Evolutionary conservation across 2,888 invertebrate genomes (phyloP), one percentile per base, ranked within the genome.

Genomic region (Pseudococcus jackbeardsleyi): DNA sequence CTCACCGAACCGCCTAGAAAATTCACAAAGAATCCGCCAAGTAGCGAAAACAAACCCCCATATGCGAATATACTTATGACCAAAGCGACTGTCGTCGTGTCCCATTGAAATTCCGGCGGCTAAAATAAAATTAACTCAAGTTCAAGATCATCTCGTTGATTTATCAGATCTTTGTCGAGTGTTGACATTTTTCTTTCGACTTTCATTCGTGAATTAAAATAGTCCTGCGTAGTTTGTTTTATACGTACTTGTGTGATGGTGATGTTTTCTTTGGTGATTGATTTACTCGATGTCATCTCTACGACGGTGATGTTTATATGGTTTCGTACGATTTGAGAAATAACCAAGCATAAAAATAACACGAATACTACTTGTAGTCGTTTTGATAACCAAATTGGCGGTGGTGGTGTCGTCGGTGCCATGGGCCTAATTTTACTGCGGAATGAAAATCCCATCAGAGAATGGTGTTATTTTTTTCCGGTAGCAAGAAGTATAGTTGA

Each of bases 211-310:
- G 26, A 3, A 33, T 33, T 33, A 33, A 33, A 33, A 33, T 33
- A 33, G 26, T 1, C 26, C 26, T 3, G 26, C 26, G 26, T 33
- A 33, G 26, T 33, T 33, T 33, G 1, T 33, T 33, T 33, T 33
- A n/a, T 19, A 59, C 59, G 9, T 33, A 72, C 68, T 33, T 15
- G 22, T 11, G 15, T 7, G 12, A 72, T 33, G 26, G 68, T 72
- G 33, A 12, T 72, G 12, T 72, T 72, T 0, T 33, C 33, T 12
- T 72, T 15, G 26, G 15, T 33, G 68, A 72, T 1, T 26, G 68
- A 72, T 72, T 72, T 72, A 33, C 33, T 72, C 68, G 68, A 72
- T 12, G 68, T 72, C 68, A 72, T 72, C 12, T 72, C 68, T 33
- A 72, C 26, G 12, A 72, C 33, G 26, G 26, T 33, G 12, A 72